A percentile compares a stretch with the other conserved stretches of the same genome.
Evolutionary conservation across 2,113 vertebrate genomes (phyloP).

Genomic region (Amphilophus citrinellus): DNA sequence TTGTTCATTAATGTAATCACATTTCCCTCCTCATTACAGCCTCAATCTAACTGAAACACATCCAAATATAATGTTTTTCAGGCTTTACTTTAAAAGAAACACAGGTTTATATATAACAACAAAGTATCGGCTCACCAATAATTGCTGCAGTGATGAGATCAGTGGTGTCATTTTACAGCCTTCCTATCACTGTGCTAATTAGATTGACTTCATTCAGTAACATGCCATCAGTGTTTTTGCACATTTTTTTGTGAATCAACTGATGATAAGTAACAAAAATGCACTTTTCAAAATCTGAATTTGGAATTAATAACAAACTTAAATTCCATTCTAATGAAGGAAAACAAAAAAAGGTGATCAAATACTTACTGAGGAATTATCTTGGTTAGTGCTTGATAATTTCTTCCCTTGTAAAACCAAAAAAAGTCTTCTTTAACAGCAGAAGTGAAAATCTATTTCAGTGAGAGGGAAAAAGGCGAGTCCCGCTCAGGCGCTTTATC

Average conservation of each 20-base stretch:
- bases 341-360: constrained; percentile 2
- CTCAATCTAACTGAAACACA: constrained; percentile 1
- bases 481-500: constrained; percentile 40
- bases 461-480: constrained; percentile 46
- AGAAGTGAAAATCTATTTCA: constrained; percentile 9
- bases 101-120: neutral
- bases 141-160: constrained; percentile 64
- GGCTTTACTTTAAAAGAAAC: neutral
- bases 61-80: neutral
- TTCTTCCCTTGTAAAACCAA: neutral
- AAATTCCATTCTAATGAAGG: constrained; percentile 5
- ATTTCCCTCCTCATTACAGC: constrained; percentile 22
- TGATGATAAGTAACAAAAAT: constrained; percentile 15
- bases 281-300: constrained; percentile 25
- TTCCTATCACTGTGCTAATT: constrained; percentile 55
- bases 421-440: constrained; percentile 24
- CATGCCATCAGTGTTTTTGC: constrained; percentile 30
- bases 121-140: constrained; percentile 26
- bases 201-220: constrained; percentile 43
- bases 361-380: constrained; percentile 15
- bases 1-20: constrained; percentile 70
- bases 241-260: neutral
- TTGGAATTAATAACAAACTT: constrained; percentile 27
- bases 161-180: constrained; percentile 68
- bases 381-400: neutral